phyloP scores from a whole-genome alignment of 53 echinoderm and acorn worm genomes.

The Echinarachnius parma region DNA sequence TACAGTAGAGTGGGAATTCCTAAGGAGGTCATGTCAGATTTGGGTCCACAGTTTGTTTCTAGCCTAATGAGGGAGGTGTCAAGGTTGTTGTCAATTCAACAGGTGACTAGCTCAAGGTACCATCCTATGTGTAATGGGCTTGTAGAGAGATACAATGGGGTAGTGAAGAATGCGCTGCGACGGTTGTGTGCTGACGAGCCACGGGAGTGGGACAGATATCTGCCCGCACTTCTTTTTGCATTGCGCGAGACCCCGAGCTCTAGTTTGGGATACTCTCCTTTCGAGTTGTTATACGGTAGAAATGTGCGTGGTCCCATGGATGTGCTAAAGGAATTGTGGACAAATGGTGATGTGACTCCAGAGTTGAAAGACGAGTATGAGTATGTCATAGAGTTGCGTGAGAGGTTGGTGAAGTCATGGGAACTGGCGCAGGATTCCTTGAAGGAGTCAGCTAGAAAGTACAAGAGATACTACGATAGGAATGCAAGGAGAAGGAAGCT shows the following conservation, averaged over 20 bases:
- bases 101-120: slow-evolving; percentile 22
- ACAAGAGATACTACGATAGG: too few relatives aligned
- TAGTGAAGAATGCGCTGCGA: slow-evolving; percentile 15
- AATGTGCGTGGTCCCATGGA: slow-evolving; percentile 35
- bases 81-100: slow-evolving; percentile 16
- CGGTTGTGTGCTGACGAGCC: slow-evolving; percentile 27
- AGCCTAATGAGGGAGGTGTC: slow-evolving; percentile 33
- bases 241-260: slow-evolving; percentile 18
- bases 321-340: slow-evolving; percentile 28
- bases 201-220: slow-evolving; percentile 27
- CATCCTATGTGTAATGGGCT: slow-evolving; percentile 31
- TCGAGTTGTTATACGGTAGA: slow-evolving; percentile 29
- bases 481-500: not conserved
- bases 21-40: slow-evolving; percentile 39
- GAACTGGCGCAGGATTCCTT: slow-evolving; percentile 14
- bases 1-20: slow-evolving; percentile 51
- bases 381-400: slow-evolving; percentile 25
- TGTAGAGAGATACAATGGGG: slow-evolving; percentile 35
- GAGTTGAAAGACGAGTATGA: slow-evolving; percentile 25
- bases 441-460: not conserved
- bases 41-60: slow-evolving; percentile 51
- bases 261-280: slow-evolving; percentile 22
- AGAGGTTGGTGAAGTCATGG: slow-evolving; percentile 20
- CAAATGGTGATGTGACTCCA: slow-evolving; percentile 2
- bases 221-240: slow-evolving; percentile 29